phyloP scores from a whole-genome alignment of 1,140 invertebrate species.

The Chymomyza costata region DNA sequence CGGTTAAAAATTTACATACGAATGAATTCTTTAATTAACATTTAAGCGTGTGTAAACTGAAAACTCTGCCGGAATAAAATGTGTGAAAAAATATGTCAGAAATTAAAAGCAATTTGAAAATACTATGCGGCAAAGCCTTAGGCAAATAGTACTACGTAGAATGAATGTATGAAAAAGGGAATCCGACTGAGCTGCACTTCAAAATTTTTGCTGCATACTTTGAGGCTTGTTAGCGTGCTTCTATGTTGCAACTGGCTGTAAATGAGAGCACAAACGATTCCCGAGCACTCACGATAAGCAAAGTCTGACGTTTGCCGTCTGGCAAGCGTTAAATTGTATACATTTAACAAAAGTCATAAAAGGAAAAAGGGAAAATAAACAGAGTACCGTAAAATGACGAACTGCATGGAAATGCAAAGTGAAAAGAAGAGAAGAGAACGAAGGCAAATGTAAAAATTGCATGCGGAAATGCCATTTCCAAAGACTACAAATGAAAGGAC shows the following conservation, averaged over 20 bases:
- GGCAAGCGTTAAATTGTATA: constrained; percentile 65
- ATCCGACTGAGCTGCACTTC: constrained; percentile 14
- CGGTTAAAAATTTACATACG: constrained; percentile 11
- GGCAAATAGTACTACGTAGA: not conserved
- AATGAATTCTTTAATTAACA: constrained; percentile 38
- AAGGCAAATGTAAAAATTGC: constrained; percentile 60
- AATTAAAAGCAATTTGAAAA: too few species aligned
- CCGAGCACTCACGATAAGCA: constrained; percentile 15
- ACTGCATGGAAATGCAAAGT: not conserved
- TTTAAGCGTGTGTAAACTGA: constrained; percentile 7
- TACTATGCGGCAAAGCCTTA: too few species aligned
- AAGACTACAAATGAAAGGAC: constrained; percentile 60
- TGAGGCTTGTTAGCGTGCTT: constrained; percentile 43
- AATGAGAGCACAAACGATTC: constrained; percentile 1
- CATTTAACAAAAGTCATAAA: constrained; percentile 53
- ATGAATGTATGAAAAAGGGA: constrained; percentile 19
- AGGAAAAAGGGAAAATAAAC: constrained; percentile 12
- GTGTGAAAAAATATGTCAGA: constrained; percentile 1
- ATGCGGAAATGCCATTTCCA: constrained; percentile 70
- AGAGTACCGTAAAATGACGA: constrained; percentile 35
- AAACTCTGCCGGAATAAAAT: not conserved
- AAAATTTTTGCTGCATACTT: constrained; percentile 10
- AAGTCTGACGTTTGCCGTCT: constrained; percentile 1
- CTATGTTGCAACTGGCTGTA: constrained; percentile 9
- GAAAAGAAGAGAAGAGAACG: not conserved